Evolutionary conservation across 2,797 vertebrate species (phyloP).

Genomic region (Orientallactaga sibirica): DNA sequence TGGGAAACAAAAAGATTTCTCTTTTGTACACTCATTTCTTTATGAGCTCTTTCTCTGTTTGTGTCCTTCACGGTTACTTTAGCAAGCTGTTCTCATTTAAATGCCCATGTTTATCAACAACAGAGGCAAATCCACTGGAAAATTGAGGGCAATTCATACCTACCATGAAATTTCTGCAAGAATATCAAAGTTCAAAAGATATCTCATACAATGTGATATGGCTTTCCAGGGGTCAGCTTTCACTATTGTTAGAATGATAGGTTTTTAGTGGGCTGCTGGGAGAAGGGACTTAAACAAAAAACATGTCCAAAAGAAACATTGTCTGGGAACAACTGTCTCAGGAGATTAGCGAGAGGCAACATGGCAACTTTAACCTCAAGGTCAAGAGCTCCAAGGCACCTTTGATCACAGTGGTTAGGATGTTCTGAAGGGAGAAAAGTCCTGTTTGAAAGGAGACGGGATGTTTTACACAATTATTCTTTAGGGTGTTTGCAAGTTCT

Average conservation of each 20-base stretch:
- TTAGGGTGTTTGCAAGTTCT: neutral
- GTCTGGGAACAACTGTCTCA: constrained; percentile 55
- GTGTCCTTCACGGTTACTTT: neutral
- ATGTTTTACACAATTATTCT: neutral
- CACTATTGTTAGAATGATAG: constrained; percentile 38
- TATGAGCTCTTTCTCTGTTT: neutral
- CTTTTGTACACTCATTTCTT: constrained; percentile 18
- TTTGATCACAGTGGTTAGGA: neutral
- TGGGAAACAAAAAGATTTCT: neutral
- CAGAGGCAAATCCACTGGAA: constrained; percentile 28
- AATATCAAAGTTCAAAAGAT: constrained; percentile 54
- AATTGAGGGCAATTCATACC: neutral
- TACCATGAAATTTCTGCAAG: constrained; percentile 50
- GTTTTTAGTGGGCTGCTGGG: constrained; percentile 29
- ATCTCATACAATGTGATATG: neutral
- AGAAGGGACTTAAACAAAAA: constrained; percentile 16
- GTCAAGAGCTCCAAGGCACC: neutral
- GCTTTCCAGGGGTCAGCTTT: constrained; percentile 64
- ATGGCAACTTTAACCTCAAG: constrained; percentile 36
- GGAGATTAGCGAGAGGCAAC: constrained; percentile 40
- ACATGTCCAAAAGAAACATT: constrained; percentile 40
- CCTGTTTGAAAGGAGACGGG: neutral
- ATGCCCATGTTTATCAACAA: constrained; percentile 31
- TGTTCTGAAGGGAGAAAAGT: neutral
- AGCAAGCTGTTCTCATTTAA: constrained; percentile 28